A percentile compares a stretch with the other conserved stretches of the same genome.
These are phyloP conservation scores for Synanthedon tipuliformis DNA, from an alignment of 2,888 invertebrate genomes.

Conservation along the genomic window DNA sequence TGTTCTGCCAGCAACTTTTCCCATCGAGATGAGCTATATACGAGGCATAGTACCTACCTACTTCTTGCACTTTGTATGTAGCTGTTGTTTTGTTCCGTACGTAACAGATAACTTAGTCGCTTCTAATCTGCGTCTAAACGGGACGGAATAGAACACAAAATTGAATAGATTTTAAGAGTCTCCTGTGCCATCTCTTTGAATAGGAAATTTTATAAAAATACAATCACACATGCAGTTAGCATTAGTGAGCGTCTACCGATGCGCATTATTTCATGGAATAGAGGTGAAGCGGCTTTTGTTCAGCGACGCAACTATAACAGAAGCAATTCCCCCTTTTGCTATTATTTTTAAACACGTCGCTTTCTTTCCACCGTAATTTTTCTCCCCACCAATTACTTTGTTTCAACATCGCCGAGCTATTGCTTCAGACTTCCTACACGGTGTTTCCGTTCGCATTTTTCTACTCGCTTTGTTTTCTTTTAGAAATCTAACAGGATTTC, in stretches of 20 bases:
- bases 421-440: constrained; percentile 16
- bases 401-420: constrained; percentile 31
- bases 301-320: constrained; percentile 22
- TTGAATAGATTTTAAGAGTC: too few species aligned
- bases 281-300: constrained; percentile 27
- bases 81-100: too few species aligned
- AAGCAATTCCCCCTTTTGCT: constrained; percentile 23
- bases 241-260: constrained; percentile 4
- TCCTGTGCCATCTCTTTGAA: background rate
- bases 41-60: too few species aligned
- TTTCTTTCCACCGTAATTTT: constrained; percentile 40
- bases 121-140: too few species aligned
- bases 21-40: too few species aligned
- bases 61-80: too few species aligned
- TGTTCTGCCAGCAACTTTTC: too few species aligned
- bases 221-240: background rate
- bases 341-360: constrained; percentile 32
- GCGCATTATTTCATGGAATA: constrained; percentile 22
- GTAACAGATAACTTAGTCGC: too few species aligned
- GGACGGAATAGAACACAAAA: too few species aligned
- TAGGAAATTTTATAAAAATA: background rate
- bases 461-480: constrained; percentile 5
- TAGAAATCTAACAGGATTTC: background rate
- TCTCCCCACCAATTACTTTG: constrained; percentile 50
- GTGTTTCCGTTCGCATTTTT: constrained; percentile 24